Conservation (phyloP, 2,113 vertebrate species). For the Notarius quadriscutis region DNA sequence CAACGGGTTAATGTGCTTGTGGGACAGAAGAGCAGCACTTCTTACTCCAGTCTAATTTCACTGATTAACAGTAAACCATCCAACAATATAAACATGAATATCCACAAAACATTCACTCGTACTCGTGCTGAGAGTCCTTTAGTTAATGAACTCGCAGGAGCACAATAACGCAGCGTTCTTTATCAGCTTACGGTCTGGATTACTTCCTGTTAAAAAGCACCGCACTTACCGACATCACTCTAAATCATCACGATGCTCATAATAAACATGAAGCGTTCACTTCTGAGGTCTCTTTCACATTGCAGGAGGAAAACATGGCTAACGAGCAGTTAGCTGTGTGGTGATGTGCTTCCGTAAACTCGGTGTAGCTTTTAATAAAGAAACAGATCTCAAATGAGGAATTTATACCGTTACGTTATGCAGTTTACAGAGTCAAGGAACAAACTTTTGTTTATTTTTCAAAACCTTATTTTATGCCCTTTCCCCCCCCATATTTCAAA, state of each 20-base stretch:
- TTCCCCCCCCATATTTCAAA: background rate
- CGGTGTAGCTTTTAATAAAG: background rate
- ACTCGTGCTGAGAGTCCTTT: background rate
- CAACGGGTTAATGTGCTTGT: constrained; percentile 73
- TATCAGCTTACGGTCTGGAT: background rate
- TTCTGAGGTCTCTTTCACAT: background rate
- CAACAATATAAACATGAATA: constrained; percentile 61
- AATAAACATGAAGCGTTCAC: background rate
- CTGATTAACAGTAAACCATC: constrained; percentile 59
- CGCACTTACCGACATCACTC: background rate
- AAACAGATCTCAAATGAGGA: background rate
- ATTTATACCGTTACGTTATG: background rate
- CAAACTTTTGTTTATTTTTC: background rate
- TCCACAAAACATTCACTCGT: constrained; percentile 19
- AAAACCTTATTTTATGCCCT: background rate
- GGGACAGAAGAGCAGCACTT: constrained; percentile 71
- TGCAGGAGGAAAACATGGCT: background rate
- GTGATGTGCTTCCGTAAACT: background rate
- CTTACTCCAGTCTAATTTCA: constrained; percentile 70
- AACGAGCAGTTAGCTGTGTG: too few relatives aligned
- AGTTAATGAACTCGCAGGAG: constrained; percentile 51
- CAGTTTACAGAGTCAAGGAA: background rate
- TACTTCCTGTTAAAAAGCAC: background rate
- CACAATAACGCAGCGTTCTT: constrained; percentile 17
- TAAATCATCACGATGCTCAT: constrained; percentile 5